Percentiles rank a stretch among this genome's conserved stretches.
These are phyloP conservation scores for Protaetia brevitarsis DNA, from an alignment of 1,140 invertebrate genomes.

Conservation along the genomic window DNA sequence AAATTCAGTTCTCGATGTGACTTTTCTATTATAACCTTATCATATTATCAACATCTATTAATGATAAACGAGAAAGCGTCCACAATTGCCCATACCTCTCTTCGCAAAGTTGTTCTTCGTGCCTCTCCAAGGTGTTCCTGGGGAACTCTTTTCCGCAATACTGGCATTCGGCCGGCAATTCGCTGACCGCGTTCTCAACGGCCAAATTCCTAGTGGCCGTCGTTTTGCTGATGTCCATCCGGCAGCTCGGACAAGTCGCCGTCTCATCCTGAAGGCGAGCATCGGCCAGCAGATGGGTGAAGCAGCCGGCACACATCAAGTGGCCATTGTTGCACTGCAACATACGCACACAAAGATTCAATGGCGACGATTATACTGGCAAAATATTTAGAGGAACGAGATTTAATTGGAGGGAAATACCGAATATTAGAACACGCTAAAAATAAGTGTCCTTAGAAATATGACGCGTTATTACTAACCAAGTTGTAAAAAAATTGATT, in stretches of 20 bases:
- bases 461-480: too few species aligned
- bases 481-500: too few species aligned
- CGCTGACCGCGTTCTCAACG: slow-evolving; percentile 93
- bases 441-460: too few species aligned
- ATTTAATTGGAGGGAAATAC: not conserved
- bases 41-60: too few species aligned
- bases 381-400: not conserved
- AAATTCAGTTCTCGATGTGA: too few species aligned
- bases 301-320: slow-evolving; percentile 95
- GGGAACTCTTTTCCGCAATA: slow-evolving; percentile 85
- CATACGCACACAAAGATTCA: slow-evolving; percentile 29
- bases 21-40: too few species aligned
- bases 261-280: slow-evolving; percentile 88
- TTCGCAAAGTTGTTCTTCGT: slow-evolving; percentile 82
- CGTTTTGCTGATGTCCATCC: slow-evolving; percentile 87
- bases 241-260: slow-evolving; percentile 91
- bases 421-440: too few species aligned
- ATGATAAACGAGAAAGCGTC: too few species aligned
- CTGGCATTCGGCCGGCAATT: slow-evolving; percentile 87
- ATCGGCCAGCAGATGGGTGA: slow-evolving; percentile 92
- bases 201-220: slow-evolving; percentile 83
- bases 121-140: slow-evolving; percentile 77
- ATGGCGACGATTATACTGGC: not conserved
- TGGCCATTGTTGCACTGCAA: slow-evolving; percentile 92
- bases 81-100: slow-evolving; percentile 87